A percentile compares a stretch with the other conserved stretches of the same genome.
Conservation (phyloP, 2,113 vertebrate genomes). For the Cyrtonyx montezumae region DNA sequence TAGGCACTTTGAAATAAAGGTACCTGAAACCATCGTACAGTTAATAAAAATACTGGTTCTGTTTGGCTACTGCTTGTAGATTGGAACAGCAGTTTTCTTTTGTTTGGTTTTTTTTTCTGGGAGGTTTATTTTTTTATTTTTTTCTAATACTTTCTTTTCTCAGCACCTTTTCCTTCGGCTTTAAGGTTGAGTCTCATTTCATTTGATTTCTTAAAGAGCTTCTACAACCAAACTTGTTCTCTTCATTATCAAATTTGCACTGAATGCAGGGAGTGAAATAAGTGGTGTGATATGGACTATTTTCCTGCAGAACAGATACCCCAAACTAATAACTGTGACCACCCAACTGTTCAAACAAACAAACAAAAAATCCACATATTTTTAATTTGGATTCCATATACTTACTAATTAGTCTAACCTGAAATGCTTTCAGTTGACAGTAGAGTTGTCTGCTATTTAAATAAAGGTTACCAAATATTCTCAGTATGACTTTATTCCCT, state of each 20-base stretch:
- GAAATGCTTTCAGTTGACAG: not conserved
- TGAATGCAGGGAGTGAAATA: not conserved
- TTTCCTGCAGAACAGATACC: rapidly evolving
- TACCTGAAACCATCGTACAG: not conserved
- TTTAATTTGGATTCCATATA: not conserved
- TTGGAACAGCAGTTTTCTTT: not conserved
- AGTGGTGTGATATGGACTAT: not conserved
- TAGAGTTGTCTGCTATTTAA: not conserved
- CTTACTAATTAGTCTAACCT: not conserved
- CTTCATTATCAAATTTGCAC: not conserved
- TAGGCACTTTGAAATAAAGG: not conserved
- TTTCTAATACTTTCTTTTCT: not conserved
- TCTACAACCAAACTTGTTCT: not conserved
- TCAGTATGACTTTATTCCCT: not conserved
- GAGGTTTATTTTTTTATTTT: not conserved
- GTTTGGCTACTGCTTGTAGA: not conserved
- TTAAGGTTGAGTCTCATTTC: not conserved
- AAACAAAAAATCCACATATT: not conserved
- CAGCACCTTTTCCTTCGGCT: not conserved
- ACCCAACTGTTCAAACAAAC: not conserved
- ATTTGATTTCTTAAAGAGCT: not conserved
- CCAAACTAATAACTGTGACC: not conserved
- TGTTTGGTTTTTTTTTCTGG: not conserved
- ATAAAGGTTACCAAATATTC: not conserved
- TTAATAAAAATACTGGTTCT: not conserved